Percentiles rank a stretch among this genome's conserved stretches.
phyloP scores from a whole-genome alignment of 2,888 invertebrate species.

The Calameuta idolon region DNA sequence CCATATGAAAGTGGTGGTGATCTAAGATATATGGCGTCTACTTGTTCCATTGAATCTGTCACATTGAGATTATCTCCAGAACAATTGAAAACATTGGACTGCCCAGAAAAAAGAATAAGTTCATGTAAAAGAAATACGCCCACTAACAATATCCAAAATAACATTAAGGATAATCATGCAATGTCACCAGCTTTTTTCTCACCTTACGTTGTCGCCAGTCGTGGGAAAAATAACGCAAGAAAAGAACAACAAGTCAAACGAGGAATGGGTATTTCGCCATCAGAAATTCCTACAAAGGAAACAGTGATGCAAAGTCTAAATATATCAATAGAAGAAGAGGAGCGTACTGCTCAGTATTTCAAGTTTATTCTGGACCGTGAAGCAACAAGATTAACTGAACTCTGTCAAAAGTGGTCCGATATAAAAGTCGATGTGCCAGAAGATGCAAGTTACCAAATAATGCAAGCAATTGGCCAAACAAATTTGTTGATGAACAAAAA shows the following conservation, averaged over 20 bases:
- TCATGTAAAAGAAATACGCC: neutral
- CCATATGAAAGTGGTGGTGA: neutral
- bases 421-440: slow-evolving; percentile 68
- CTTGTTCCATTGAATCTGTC: slow-evolving; percentile 25
- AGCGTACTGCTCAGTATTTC: slow-evolving; percentile 65
- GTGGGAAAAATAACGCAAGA: slow-evolving; percentile 73
- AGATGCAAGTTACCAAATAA: slow-evolving; percentile 72
- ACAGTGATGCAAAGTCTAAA: slow-evolving; percentile 52
- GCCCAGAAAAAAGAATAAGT: neutral
- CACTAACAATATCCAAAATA: neutral
- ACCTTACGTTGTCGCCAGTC: slow-evolving; percentile 72
- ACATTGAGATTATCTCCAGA: slow-evolving; percentile 27
- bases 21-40: neutral
- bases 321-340: slow-evolving; percentile 55
- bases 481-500: slow-evolving; percentile 81
- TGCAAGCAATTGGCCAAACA: slow-evolving; percentile 83
- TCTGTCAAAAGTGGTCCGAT: slow-evolving; percentile 71
- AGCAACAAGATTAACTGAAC: slow-evolving; percentile 68
- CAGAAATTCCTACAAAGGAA: slow-evolving; percentile 54
- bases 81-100: neutral
- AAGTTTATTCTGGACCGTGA: slow-evolving; percentile 68
- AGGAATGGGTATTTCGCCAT: slow-evolving; percentile 28
- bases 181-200: slow-evolving; percentile 45
- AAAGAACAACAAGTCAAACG: slow-evolving; percentile 64
- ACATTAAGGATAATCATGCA: neutral